Conservation (phyloP, 1,140 invertebrate genomes). For the Drosophila albomicans region DNA sequence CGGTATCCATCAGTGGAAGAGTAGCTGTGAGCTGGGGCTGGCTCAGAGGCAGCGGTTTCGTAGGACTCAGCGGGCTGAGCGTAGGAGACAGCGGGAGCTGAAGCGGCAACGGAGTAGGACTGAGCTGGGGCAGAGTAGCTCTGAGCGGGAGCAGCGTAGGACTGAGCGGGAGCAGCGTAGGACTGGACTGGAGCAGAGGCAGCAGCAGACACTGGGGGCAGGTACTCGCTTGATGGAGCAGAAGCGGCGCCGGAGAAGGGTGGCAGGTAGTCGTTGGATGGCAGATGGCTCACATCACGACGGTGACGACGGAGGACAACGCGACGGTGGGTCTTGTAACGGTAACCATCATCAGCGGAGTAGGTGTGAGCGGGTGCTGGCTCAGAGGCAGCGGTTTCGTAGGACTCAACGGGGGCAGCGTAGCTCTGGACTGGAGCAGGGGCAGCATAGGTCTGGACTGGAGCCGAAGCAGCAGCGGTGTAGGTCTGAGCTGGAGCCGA, state of each 20-base stretch:
- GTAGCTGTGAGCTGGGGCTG: slow-evolving; percentile 67
- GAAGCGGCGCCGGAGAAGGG: slow-evolving; percentile 67
- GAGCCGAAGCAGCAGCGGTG: slow-evolving; percentile 58
- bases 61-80: slow-evolving; percentile 49
- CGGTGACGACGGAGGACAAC: slow-evolving; percentile 67
- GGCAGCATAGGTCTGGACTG: slow-evolving; percentile 41
- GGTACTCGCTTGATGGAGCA: slow-evolving; percentile 64
- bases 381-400: slow-evolving; percentile 65
- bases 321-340: slow-evolving; percentile 75
- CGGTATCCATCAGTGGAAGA: slow-evolving; percentile 68
- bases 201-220: slow-evolving; percentile 64
- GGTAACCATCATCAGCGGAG: slow-evolving; percentile 74
- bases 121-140: slow-evolving; percentile 62
- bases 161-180: slow-evolving; percentile 45
- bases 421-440: slow-evolving; percentile 26
- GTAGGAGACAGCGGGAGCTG: slow-evolving; percentile 42
- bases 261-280: slow-evolving; percentile 76
- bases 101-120: slow-evolving; percentile 60
- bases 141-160: slow-evolving; percentile 44
- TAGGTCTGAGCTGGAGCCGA: slow-evolving; percentile 49
- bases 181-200: slow-evolving; percentile 48
- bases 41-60: slow-evolving; percentile 65
- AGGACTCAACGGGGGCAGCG: slow-evolving; percentile 43
- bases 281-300: slow-evolving; percentile 73
- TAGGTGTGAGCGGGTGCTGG: slow-evolving; percentile 67